These are phyloP conservation scores for Panthera tigris DNA, from an alignment of 2,113 vertebrate species.

Conservation along the genomic window DNA sequence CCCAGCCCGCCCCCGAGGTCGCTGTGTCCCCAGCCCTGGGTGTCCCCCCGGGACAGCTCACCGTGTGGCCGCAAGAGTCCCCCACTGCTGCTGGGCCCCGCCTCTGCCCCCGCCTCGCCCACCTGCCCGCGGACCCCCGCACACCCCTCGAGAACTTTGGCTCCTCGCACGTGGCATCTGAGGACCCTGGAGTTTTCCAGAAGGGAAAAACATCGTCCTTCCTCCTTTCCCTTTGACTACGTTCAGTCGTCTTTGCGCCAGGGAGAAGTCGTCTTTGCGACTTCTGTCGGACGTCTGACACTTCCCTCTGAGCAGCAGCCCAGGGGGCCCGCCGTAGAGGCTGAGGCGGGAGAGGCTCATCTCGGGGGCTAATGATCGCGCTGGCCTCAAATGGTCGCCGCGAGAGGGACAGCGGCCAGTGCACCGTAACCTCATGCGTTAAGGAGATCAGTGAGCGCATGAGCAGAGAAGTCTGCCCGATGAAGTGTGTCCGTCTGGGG, in stretches of 20 bases:
- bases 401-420: too few relatives aligned
- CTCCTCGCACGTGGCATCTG: not conserved
- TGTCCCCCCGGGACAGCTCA: fast-evolving
- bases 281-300: too few relatives aligned
- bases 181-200: not conserved
- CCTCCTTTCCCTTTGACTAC: not conserved
- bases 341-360: too few relatives aligned
- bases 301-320: not conserved
- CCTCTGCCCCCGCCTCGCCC: not conserved
- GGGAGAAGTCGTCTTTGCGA: not conserved
- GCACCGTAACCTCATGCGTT: not conserved
- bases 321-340: not conserved
- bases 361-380: fast-evolving
- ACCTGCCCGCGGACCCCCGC: not conserved
- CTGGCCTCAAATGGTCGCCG: fast-evolving
- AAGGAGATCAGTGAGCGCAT: fast-evolving
- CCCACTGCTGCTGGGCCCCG: not conserved
- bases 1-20: not conserved
- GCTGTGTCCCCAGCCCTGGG: not conserved
- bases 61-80: not conserved
- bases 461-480: fast-evolving
- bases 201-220: not conserved
- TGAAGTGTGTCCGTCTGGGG: fast-evolving
- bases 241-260: not conserved
- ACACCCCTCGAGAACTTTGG: not conserved